phyloP scores from a whole-genome alignment of 2,888 invertebrate genomes.

The Brassicogethes aeneus region DNA sequence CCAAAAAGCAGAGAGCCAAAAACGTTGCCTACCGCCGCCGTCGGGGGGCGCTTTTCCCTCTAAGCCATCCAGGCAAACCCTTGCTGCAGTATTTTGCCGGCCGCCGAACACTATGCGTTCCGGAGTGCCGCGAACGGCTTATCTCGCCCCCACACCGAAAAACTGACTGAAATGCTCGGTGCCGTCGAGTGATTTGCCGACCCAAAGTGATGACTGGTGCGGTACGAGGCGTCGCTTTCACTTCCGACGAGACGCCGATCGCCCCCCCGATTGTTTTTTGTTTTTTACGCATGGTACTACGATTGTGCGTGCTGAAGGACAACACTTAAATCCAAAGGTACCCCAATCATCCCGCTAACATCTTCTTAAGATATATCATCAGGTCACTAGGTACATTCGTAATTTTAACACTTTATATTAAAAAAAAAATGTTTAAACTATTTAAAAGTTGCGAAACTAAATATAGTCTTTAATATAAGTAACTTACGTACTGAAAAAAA shows the following conservation, averaged over 20 bases:
- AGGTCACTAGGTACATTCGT: too few species aligned
- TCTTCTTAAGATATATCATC: too few species aligned
- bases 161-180: neutral
- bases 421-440: neutral
- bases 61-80: conserved; percentile 38
- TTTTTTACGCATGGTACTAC: neutral
- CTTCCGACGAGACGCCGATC: too few species aligned
- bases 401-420: neutral
- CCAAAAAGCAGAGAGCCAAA: neutral
- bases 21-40: conserved; percentile 15
- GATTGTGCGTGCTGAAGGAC: conserved; percentile 5
- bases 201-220: neutral
- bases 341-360: too few species aligned
- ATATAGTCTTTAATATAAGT: too few species aligned
- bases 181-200: neutral
- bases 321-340: conserved; percentile 4
- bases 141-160: conserved; percentile 4
- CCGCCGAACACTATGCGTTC: conserved; percentile 28
- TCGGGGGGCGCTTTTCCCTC: conserved; percentile 33
- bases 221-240: neutral
- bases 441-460: neutral
- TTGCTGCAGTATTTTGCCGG: conserved; percentile 40
- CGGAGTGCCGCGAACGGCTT: conserved; percentile 2
- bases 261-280: too few species aligned
- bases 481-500: too few species aligned